phyloP scores from a whole-genome alignment of 2,113 vertebrate species.

The Mungos mungo region DNA sequence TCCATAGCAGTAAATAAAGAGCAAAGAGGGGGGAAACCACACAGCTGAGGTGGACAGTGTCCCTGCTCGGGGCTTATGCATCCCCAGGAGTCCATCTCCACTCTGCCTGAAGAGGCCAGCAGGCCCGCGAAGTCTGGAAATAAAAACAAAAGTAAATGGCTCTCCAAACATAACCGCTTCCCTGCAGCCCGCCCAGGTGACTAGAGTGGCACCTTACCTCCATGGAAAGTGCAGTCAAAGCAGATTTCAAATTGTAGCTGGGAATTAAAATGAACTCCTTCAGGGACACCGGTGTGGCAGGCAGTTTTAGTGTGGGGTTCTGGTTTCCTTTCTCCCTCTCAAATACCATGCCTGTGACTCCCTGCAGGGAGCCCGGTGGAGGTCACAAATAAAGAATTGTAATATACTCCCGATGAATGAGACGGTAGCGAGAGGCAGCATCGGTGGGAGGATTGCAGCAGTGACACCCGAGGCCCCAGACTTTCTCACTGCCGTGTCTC shows the following conservation, averaged over 20 bases:
- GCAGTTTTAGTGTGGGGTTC: neutral
- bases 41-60: neutral
- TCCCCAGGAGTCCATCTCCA: neutral
- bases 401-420: neutral
- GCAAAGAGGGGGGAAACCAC: conserved; percentile 24
- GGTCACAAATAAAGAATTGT: neutral
- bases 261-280: conserved; percentile 55
- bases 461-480: neutral
- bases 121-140: neutral
- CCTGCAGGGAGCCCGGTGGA: neutral
- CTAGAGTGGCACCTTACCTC: neutral
- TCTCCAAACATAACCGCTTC: neutral
- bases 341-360: neutral
- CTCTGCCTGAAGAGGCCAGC: neutral
- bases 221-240: neutral
- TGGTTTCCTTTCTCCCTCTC: conserved; percentile 22
- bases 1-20: neutral
- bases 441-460: neutral
- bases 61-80: conserved; percentile 33
- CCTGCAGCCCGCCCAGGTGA: neutral
- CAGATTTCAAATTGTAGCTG: neutral
- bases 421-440: neutral
- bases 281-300: neutral
- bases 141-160: neutral
- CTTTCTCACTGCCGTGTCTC: neutral